Evolutionary conservation across 2,888 invertebrate genomes (phyloP).

Genomic region (Eueremaeus valkanovi): DNA sequence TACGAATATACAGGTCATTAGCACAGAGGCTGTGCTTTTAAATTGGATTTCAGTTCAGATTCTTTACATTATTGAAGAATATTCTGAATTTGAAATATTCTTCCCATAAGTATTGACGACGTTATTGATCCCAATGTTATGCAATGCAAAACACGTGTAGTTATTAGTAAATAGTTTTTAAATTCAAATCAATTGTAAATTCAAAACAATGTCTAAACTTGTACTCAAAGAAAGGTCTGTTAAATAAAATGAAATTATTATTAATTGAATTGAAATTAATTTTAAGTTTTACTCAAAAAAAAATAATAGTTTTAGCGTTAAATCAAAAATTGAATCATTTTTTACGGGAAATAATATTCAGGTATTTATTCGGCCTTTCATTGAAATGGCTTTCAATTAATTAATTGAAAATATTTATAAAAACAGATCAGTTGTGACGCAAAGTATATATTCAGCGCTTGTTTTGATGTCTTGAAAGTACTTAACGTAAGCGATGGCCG

Average conservation of each 20-base stretch:
- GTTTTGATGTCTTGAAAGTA: neutral
- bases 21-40: too few species aligned
- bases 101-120: too few species aligned
- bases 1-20: too few species aligned
- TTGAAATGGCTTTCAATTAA: neutral
- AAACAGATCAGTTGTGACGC: slow-evolving; percentile 10
- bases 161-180: neutral
- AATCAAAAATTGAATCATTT: slow-evolving; percentile 30
- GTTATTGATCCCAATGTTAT: neutral
- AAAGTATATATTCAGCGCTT: slow-evolving; percentile 15
- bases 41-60: too few species aligned
- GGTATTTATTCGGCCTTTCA: neutral
- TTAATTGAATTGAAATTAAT: neutral
- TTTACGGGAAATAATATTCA: slow-evolving; percentile 29
- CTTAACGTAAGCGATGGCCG: slow-evolving; percentile 20
- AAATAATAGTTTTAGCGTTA: neutral
- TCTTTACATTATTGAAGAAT: too few species aligned
- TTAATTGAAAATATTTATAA: neutral
- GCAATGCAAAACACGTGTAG: neutral
- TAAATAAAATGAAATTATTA: too few species aligned
- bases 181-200: neutral
- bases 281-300: neutral
- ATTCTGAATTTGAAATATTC: too few species aligned
- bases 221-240: slow-evolving; percentile 18
- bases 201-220: slow-evolving; percentile 13